A percentile compares a stretch with the other conserved stretches of the same genome.
These are phyloP conservation scores for Gordius sp. DNA, from an alignment of 2,888 invertebrate species.

Conservation along the genomic window DNA sequence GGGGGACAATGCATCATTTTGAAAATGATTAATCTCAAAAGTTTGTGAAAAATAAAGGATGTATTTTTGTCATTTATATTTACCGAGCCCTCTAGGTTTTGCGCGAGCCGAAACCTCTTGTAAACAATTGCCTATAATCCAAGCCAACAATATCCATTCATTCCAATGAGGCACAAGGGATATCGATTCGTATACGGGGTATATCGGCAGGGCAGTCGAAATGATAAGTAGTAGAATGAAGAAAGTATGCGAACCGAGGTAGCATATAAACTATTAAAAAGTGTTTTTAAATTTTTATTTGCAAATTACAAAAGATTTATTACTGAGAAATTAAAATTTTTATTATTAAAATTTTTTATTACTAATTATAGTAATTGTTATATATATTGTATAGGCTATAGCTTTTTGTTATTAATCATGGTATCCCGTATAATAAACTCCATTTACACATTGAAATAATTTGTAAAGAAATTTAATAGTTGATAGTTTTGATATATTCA, in stretches of 20 bases:
- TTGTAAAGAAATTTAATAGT: too few relatives aligned
- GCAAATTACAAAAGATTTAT: not conserved
- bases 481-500: too few relatives aligned
- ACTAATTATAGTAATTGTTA: too few relatives aligned
- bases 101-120: conserved; percentile 91
- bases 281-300: not conserved
- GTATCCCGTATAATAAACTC: too few relatives aligned
- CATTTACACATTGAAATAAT: too few relatives aligned
- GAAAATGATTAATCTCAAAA: too few relatives aligned
- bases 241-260: conserved; percentile 89
- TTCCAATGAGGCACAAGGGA: conserved; percentile 62
- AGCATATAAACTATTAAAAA: conserved; percentile 61
- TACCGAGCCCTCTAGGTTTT: conserved; percentile 73
- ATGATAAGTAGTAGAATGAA: conserved; percentile 61
- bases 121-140: conserved; percentile 71
- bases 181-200: conserved; percentile 27
- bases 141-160: conserved; percentile 74
- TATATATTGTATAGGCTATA: too few relatives aligned
- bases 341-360: too few relatives aligned
- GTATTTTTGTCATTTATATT: too few relatives aligned
- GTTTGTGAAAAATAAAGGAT: too few relatives aligned
- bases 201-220: conserved; percentile 32
- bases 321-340: not conserved
- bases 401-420: too few relatives aligned
- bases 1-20: too few relatives aligned